phyloP scores from a whole-genome alignment of 1,140 invertebrate genomes.

The Pseudachorutes palmiensis region DNA sequence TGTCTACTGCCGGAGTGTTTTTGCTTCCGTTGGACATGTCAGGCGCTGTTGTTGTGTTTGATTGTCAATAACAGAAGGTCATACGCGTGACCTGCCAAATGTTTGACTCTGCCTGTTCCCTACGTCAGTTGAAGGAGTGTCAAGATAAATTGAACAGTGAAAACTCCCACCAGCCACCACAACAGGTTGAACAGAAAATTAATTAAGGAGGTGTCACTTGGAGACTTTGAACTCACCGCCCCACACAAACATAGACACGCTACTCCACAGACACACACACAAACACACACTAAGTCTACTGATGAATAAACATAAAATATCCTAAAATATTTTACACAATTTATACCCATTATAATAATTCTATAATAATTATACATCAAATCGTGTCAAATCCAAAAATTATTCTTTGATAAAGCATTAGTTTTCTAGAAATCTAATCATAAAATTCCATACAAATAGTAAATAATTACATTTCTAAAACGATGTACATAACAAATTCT shows the following conservation, averaged over 20 bases:
- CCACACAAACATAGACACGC: neutral
- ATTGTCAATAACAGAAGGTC: neutral
- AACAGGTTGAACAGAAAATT: neutral
- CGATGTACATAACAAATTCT: no score
- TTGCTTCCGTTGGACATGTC: neutral
- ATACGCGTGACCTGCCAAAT: neutral
- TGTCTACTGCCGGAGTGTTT: neutral
- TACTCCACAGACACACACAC: neutral
- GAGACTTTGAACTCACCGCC: neutral
- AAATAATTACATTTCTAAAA: no score
- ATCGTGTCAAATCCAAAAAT: neutral
- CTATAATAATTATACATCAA: neutral
- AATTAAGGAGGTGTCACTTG: neutral
- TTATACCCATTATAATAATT: neutral
- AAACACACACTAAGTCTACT: no score
- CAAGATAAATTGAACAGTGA: neutral
- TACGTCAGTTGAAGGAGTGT: neutral
- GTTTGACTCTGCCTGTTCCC: neutral
- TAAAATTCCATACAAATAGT: no score
- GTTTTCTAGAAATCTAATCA: neutral
- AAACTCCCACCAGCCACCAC: neutral
- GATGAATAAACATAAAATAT: no score
- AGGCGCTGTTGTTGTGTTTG: neutral
- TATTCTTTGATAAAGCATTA: neutral
- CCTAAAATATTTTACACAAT: neutral